Percentiles rank a stretch among this genome's conserved stretches.
These are phyloP conservation scores for Phyllotreta cruciferae DNA, from an alignment of 2,888 invertebrate genomes.

Conservation along the genomic window DNA sequence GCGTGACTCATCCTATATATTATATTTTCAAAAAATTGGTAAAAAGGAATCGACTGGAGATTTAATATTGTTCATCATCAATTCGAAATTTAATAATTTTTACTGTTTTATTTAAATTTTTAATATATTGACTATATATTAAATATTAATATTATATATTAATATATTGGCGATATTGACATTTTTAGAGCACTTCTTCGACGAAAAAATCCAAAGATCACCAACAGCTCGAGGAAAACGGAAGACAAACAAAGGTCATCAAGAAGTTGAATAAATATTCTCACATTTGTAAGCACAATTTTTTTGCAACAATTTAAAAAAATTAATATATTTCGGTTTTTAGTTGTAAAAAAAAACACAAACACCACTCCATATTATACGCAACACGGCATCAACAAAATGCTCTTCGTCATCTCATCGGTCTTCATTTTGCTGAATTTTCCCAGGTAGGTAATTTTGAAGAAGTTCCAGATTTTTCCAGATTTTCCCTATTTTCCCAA, in stretches of 20 bases:
- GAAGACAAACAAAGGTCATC: constrained; percentile 46
- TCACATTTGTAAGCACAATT: constrained; percentile 48
- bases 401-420: constrained; percentile 70
- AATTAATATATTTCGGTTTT: constrained; percentile 38
- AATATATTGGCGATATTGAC: no score
- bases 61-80: no score
- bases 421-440: constrained; percentile 70
- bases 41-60: no score
- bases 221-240: constrained; percentile 51
- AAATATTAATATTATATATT: no score
- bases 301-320: not conserved
- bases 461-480: no score
- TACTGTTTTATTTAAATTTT: no score
- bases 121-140: no score
- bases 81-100: no score
- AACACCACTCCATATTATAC: constrained; percentile 61
- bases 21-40: no score
- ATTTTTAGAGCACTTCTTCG: constrained; percentile 48
- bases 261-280: constrained; percentile 45
- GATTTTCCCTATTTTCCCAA: no score
- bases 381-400: constrained; percentile 70
- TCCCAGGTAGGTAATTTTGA: constrained; percentile 64
- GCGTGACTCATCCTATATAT: no score
- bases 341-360: constrained; percentile 61
- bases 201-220: constrained; percentile 55